Percentiles rank a stretch among this genome's conserved stretches.
Evolutionary conservation across 92 coral and sea anemone species (phyloP).

Genomic region (Parazoanthus atlanticus): DNA sequence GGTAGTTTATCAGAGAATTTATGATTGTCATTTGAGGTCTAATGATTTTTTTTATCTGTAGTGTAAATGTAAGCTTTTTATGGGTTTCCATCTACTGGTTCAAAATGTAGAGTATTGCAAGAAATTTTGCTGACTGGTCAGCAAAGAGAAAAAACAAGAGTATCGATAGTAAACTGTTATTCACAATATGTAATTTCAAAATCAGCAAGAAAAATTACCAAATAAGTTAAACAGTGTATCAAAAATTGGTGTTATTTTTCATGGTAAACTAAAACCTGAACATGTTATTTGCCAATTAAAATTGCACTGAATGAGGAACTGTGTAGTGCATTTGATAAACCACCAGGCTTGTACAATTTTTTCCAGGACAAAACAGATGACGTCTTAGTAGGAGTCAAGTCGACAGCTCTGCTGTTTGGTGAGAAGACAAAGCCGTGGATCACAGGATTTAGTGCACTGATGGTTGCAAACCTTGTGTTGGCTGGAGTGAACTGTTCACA

Average conservation of each 20-base stretch:
- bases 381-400: slow-evolving; percentile 83
- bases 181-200: background rate
- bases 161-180: background rate
- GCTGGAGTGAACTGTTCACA: slow-evolving; percentile 89
- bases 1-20: slow-evolving; percentile 44
- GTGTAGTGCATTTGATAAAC: background rate
- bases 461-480: slow-evolving; percentile 72
- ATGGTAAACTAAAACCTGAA: background rate
- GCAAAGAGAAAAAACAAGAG: background rate
- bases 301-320: background rate
- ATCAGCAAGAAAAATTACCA: background rate
- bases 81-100: background rate
- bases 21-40: background rate
- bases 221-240: too few species aligned
- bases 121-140: background rate
- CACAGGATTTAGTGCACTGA: slow-evolving; percentile 68
- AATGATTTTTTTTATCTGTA: too few species aligned
- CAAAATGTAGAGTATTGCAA: too few species aligned
- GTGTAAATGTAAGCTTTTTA: too few species aligned
- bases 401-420: slow-evolving; percentile 92
- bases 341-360: background rate
- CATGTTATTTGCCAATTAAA: too few species aligned
- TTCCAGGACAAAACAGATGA: slow-evolving; percentile 91
- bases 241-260: too few species aligned
- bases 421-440: slow-evolving; percentile 83